Base-by-base conservation (phyloP, 2,888 invertebrate species). In the Drosophila infuscata region DNA sequence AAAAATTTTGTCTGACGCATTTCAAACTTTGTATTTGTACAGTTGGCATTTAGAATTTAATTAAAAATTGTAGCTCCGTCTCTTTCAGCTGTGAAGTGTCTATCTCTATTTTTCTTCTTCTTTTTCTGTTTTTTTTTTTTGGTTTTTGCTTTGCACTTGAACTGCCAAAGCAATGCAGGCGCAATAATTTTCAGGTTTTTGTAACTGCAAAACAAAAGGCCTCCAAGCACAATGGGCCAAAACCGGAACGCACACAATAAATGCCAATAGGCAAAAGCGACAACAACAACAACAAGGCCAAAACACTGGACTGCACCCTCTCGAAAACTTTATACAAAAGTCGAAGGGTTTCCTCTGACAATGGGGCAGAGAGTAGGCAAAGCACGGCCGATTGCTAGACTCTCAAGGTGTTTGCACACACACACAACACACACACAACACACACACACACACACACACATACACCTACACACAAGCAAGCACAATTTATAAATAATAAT, bases 401-500 rank as follows among this genome's bases (percentile, higher is more conserved):
- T 60, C 78, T 64, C 33, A 69, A 79, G 82, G 79, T 79, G 79
- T 79, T 46, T 69, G 65, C 46, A 5, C 46, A 56, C 11, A 20
- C 9, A 33, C 7, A 25, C 46, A 25, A 46, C 4, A 4, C 3
- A 46, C n/a, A 20, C 11, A 6, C 5, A n/a, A 5, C 0, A 53
- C 0, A 60, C 36, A 36, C 36, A 35, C n/a, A 33, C 46, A 62
- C 62, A 48, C 29, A 33, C 0, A 2, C 30, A 49, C 15, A 17
- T 33, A 15, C 59, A 60, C 38, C 48, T 41, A 69, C 53, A 68
- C 52, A 52, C 38, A 69, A 65, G 70, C 38, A 64, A 15, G 61
- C 67, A 70, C 87, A 81, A 87, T 84, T 89, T 84, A 84, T 84
- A 87, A 87, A 89, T 84, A 84, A 89, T 84, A 87, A 84, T 84